These are phyloP conservation scores for Lepisosteus oculatus DNA, from an alignment of 2,113 vertebrate species.

Conservation along the genomic window DNA sequence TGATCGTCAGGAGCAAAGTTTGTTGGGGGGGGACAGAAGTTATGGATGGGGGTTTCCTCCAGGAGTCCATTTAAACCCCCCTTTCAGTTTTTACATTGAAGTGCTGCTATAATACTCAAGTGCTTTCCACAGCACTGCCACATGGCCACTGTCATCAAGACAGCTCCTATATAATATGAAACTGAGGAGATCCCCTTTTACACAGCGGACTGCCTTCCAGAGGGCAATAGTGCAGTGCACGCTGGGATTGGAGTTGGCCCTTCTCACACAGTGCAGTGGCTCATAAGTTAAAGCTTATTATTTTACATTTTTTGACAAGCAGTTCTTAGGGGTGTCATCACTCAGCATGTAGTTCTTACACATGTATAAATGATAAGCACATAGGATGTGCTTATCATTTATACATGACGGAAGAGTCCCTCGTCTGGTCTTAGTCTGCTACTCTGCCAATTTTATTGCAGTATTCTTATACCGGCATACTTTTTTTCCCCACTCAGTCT, in stretches of 20 bases:
- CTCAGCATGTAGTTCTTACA: no score
- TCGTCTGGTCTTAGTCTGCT: no score
- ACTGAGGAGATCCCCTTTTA: neutral
- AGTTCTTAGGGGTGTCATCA: no score
- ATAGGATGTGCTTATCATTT: no score
- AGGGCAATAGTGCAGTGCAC: neutral
- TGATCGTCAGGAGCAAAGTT: conserved; percentile 9
- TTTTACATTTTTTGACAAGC: no score
- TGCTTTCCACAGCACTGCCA: conserved; percentile 20
- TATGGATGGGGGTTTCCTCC: conserved; percentile 13
- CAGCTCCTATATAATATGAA: conserved; percentile 1
- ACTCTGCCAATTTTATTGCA: no score
- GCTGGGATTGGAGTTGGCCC: neutral
- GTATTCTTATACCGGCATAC: no score
- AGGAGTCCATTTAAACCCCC: conserved; percentile 9
- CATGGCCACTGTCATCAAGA: conserved; percentile 24
- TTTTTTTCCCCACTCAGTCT: no score
- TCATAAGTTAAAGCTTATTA: no score
- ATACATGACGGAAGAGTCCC: no score
- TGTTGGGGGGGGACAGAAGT: conserved; percentile 22
- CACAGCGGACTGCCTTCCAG: neutral
- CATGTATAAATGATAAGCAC: no score
- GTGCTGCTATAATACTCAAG: conserved; percentile 20
- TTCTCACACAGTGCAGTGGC: neutral
- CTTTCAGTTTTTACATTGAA: conserved; percentile 4